Conservation (phyloP, 2,797 vertebrate species). For the Sebastes minor region DNA sequence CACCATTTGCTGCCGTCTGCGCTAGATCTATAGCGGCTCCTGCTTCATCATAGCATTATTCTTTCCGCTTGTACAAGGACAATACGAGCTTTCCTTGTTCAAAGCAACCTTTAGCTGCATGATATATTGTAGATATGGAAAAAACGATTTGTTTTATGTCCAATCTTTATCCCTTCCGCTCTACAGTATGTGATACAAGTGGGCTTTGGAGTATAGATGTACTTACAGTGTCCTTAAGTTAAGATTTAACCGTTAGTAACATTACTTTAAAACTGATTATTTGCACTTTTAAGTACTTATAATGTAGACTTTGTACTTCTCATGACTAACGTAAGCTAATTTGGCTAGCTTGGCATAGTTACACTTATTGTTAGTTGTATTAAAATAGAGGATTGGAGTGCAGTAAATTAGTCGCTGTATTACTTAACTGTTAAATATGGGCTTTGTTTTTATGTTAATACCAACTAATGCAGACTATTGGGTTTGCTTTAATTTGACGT, state of each 20-base stretch:
- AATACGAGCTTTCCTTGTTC: conserved; percentile 54
- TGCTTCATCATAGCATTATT: conserved; percentile 71
- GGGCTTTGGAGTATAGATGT: conserved; percentile 26
- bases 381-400: conserved; percentile 5
- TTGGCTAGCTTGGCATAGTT: conserved; percentile 30
- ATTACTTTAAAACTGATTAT: conserved; percentile 6
- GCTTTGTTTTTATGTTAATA: conserved; percentile 28
- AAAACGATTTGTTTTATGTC: conserved; percentile 50
- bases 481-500: conserved; percentile 44
- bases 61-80: conserved; percentile 59
- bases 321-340: conserved; percentile 32
- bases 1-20: conserved; percentile 72
- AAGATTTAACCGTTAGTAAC: conserved; percentile 10
- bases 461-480: conserved; percentile 24
- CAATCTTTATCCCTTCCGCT: conserved; percentile 48
- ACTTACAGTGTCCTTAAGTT: conserved; percentile 11
- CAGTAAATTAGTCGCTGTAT: conserved; percentile 38
- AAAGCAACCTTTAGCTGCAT: conserved; percentile 72
- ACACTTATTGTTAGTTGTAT: conserved; percentile 4
- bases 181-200: conserved; percentile 53
- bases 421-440: conserved; percentile 8
- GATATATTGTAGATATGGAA: conserved; percentile 59
- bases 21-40: conserved; percentile 51
- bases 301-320: conserved; percentile 4
- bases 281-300: conserved; percentile 1